These are phyloP conservation scores for Cephus pulcher DNA, from an alignment of 2,888 invertebrate genomes.

Conservation along the genomic window DNA sequence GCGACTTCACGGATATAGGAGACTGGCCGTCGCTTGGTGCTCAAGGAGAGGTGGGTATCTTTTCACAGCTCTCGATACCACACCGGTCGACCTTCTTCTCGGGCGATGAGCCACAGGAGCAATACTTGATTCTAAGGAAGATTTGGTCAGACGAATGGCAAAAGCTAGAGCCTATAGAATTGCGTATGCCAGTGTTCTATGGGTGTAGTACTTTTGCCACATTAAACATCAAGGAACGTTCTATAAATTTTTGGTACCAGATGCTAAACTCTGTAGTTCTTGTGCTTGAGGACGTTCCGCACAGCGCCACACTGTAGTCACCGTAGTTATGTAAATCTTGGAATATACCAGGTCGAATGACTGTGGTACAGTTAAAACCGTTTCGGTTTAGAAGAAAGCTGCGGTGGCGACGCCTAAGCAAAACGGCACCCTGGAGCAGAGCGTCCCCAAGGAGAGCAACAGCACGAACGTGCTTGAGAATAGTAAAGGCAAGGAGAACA, in stretches of 20 bases:
- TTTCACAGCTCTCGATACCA: not conserved
- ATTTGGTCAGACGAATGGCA: conserved; percentile 32
- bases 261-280: not conserved
- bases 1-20: conserved; percentile 87
- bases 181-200: conserved; percentile 28
- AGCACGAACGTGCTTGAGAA: conserved; percentile 43
- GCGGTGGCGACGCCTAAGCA: conserved; percentile 61
- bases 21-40: conserved; percentile 93
- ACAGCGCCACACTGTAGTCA: not conserved
- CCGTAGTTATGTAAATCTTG: not conserved
- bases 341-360: not conserved
- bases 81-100: not conserved
- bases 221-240: conserved; percentile 26
- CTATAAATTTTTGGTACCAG: not conserved
- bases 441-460: conserved; percentile 47
- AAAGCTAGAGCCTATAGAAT: conserved; percentile 56
- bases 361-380: conserved; percentile 17
- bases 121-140: not conserved
- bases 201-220: conserved; percentile 60
- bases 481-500: conserved; percentile 60
- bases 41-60: conserved; percentile 69
- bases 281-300: not conserved
- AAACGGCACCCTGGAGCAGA: conserved; percentile 63
- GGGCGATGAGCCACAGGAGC: not conserved
- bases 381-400: conserved; percentile 46